These are phyloP conservation scores for Sarcophaga caerulescens DNA, from an alignment of 2,888 invertebrate genomes.

Conservation along the genomic window DNA sequence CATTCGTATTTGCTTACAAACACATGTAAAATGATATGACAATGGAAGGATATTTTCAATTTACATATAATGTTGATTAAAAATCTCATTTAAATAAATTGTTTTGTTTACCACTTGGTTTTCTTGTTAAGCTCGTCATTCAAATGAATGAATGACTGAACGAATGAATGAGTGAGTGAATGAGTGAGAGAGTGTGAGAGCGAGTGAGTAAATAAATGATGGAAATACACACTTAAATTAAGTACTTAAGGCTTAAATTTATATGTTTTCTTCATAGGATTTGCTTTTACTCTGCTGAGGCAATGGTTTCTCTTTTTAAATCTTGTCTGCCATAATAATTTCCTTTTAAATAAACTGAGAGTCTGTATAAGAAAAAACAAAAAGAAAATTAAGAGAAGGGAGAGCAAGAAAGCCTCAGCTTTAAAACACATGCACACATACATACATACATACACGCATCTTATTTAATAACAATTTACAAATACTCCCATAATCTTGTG, in stretches of 20 bases:
- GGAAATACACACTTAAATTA: slow-evolving; percentile 46
- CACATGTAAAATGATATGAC: no score
- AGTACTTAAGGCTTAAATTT: slow-evolving; percentile 58
- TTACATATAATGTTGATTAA: slow-evolving; percentile 37
- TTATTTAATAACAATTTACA: slow-evolving; percentile 62
- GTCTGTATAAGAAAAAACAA: not conserved
- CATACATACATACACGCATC: slow-evolving; percentile 19
- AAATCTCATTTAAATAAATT: slow-evolving; percentile 52
- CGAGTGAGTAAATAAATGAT: not conserved
- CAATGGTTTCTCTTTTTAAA: slow-evolving; percentile 20
- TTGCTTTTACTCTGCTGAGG: not conserved
- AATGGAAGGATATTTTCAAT: slow-evolving; percentile 16
- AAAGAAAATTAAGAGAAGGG: not conserved
- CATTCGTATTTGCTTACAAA: not conserved
- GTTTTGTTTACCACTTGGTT: slow-evolving; percentile 46
- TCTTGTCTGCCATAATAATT: slow-evolving; percentile 53
- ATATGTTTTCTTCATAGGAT: slow-evolving; percentile 13
- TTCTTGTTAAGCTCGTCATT: not conserved
- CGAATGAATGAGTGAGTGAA: not conserved
- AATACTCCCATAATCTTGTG: slow-evolving; percentile 58
- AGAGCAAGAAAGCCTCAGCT: slow-evolving; percentile 7
- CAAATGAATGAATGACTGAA: not conserved
- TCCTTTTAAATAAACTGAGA: slow-evolving; percentile 44
- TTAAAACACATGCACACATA: not conserved
- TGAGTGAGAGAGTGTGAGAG: not conserved